Evolutionary conservation across 37 sponge, comb jelly and placozoan genomes (phyloP).

Genomic region (Cliona cf. orientalis): DNA sequence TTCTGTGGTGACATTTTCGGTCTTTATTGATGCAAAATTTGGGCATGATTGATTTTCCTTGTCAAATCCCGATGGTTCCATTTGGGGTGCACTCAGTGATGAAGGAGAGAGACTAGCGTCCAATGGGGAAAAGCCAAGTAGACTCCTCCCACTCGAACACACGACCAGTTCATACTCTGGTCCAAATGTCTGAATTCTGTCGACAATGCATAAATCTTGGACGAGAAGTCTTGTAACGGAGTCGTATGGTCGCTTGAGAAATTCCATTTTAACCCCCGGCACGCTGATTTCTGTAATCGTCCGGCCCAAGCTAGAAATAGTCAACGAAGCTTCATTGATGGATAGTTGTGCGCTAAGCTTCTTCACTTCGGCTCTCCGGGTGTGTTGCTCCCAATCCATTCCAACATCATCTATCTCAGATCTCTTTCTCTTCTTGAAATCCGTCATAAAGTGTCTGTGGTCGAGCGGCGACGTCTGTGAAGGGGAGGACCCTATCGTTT

Average conservation of each 20-base stretch:
- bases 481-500: too few relatives aligned
- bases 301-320: slow-evolving; percentile 57
- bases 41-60: background rate
- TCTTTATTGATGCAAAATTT: background rate
- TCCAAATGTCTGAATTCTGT: slow-evolving; percentile 81
- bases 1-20: background rate
- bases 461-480: too few relatives aligned
- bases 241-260: slow-evolving; percentile 72
- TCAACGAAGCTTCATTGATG: slow-evolving; percentile 51
- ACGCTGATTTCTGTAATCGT: slow-evolving; percentile 57
- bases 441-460: too few relatives aligned
- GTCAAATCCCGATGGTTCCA: too few relatives aligned
- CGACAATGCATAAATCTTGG: slow-evolving; percentile 81
- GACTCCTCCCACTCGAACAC: slow-evolving; percentile 63
- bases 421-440: too few relatives aligned
- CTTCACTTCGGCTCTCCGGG: slow-evolving; percentile 22
- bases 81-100: too few relatives aligned
- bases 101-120: background rate
- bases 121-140: background rate
- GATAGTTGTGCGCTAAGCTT: slow-evolving; percentile 53
- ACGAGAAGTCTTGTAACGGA: slow-evolving; percentile 41
- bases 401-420: too few relatives aligned
- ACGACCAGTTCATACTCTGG: slow-evolving; percentile 81
- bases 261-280: slow-evolving; percentile 48
- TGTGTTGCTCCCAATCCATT: too few relatives aligned